phyloP scores from a whole-genome alignment of 2,797 vertebrate species.

The Gymnothorax reevesii region DNA sequence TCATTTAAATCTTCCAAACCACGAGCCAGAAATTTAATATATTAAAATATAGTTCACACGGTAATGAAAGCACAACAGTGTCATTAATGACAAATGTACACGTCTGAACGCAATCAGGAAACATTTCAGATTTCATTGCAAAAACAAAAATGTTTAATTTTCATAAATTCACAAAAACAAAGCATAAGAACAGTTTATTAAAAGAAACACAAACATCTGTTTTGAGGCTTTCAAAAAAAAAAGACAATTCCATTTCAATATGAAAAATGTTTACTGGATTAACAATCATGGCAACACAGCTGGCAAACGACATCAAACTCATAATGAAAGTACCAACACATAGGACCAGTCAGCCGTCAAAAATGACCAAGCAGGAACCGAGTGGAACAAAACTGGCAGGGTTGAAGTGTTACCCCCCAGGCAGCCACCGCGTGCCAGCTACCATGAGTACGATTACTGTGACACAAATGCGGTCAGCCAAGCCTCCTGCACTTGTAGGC shows the following conservation, averaged over 20 bases:
- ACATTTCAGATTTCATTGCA: background rate
- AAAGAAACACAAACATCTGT: background rate
- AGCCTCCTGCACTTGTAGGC: too few relatives aligned
- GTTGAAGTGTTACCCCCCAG: background rate
- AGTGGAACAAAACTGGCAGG: background rate
- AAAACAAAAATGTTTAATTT: background rate
- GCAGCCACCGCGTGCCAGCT: background rate
- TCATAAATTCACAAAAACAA: conserved; percentile 22
- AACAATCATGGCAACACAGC: background rate
- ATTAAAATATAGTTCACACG: background rate
- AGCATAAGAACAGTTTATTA: conserved; percentile 13
- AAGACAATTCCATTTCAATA: background rate
- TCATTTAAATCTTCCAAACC: background rate
- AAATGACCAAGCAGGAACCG: background rate
- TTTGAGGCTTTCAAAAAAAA: background rate
- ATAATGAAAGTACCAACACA: conserved; percentile 1
- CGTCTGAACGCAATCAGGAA: background rate
- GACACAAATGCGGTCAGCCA: background rate
- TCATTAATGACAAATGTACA: background rate
- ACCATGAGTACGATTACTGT: background rate
- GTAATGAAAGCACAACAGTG: background rate
- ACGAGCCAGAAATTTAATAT: background rate
- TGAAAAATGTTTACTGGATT: conserved; percentile 10
- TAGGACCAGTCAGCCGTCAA: background rate
- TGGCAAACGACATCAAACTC: conserved; percentile 3